Conservation (phyloP, 30 jellyfish, hydroid and myxozoan species). For the Aurelia coerulea region DNA sequence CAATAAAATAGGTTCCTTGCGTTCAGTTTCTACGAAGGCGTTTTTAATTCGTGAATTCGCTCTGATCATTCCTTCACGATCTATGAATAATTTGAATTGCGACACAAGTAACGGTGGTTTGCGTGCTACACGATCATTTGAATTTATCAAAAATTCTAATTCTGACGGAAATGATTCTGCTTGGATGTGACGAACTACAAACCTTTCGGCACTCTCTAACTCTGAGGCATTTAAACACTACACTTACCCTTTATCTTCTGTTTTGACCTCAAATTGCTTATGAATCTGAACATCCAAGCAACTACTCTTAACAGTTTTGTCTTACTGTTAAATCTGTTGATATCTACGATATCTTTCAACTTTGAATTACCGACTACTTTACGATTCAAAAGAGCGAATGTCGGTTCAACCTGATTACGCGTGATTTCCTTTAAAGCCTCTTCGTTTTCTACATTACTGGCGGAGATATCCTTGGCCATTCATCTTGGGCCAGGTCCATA, state of each 20-base stretch:
- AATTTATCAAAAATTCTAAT: not conserved
- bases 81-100: conserved; percentile 5
- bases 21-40: too few relatives aligned
- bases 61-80: not conserved
- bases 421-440: too few relatives aligned
- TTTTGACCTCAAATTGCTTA: not conserved
- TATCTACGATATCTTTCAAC: not conserved
- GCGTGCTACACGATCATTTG: not conserved
- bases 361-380: too few relatives aligned
- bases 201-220: not conserved
- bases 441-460: not conserved
- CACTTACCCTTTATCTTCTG: not conserved
- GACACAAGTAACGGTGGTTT: not conserved
- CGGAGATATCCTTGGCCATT: not conserved
- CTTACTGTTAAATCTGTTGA: not conserved
- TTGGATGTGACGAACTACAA: not conserved
- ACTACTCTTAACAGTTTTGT: not conserved
- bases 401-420: too few relatives aligned
- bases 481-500: too few relatives aligned
- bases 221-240: not conserved
- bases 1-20: too few relatives aligned
- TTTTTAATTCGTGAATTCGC: not conserved
- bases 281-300: conserved; percentile 3
- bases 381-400: too few relatives aligned
- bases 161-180: not conserved